phyloP scores from a whole-genome alignment of 1,140 invertebrate genomes.

The Tyrophagus putrescentiae region DNA sequence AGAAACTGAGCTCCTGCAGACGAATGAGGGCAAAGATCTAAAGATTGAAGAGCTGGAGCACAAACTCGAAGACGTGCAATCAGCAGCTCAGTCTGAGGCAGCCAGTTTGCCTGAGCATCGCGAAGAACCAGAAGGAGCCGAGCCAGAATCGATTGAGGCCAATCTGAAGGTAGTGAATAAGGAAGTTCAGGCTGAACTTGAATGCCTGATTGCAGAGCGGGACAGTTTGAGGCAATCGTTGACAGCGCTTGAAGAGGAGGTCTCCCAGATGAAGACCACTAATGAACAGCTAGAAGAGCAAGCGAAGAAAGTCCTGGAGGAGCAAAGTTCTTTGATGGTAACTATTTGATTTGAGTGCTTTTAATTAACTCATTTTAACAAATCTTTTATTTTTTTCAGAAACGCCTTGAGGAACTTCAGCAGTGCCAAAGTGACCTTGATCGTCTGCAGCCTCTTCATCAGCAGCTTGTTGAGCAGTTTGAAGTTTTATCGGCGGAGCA shows the following conservation, averaged over 20 bases:
- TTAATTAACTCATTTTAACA: too few species aligned
- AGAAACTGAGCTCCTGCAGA: too few species aligned
- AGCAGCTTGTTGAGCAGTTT: too few species aligned
- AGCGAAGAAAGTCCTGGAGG: background rate
- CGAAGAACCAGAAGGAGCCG: conserved; percentile 8
- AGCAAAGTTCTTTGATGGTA: too few species aligned
- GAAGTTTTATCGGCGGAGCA: too few species aligned
- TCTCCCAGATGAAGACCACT: background rate
- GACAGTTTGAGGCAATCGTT: background rate
- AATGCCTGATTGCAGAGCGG: background rate
- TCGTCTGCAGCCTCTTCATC: too few species aligned
- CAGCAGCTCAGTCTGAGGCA: too few species aligned
- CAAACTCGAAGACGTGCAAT: background rate
- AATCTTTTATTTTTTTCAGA: too few species aligned
- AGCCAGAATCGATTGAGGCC: background rate
- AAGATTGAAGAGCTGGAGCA: background rate
- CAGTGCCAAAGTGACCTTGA: too few species aligned
- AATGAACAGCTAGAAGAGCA: background rate
- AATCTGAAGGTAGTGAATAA: background rate
- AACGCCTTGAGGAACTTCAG: too few species aligned
- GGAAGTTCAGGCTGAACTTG: background rate
- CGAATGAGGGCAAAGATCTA: background rate
- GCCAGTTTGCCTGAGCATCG: background rate
- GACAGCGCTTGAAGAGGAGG: too few species aligned
- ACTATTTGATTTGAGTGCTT: too few species aligned